Evolutionary conservation across 2,113 vertebrate genomes (phyloP).

Genomic region (Alligator mississippiensis): DNA sequence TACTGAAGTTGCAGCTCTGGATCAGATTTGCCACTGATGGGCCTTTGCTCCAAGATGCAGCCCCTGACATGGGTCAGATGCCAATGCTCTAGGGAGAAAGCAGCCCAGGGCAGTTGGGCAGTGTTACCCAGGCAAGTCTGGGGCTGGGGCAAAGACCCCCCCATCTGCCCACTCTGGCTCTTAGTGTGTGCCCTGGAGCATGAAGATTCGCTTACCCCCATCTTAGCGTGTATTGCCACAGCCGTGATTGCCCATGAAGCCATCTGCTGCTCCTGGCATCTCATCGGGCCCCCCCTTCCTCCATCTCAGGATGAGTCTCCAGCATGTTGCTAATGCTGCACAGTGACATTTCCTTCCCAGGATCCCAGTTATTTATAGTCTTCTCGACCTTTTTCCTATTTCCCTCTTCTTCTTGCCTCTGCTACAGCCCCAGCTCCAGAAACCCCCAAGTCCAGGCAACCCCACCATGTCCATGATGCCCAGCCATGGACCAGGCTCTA

Average conservation of each 20-base stretch:
- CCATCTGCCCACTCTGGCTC: fast-evolving
- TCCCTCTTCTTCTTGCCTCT: slow-evolving; percentile 44
- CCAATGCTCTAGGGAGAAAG: background rate
- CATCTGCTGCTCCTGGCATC: background rate
- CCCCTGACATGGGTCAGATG: background rate
- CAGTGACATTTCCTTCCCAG: slow-evolving; percentile 53
- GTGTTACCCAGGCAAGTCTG: background rate
- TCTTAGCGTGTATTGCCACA: background rate
- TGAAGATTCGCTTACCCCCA: fast-evolving
- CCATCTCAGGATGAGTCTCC: background rate
- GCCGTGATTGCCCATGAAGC: fast-evolving
- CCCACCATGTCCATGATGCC: background rate
- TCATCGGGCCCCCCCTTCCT: background rate
- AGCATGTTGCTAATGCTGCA: background rate
- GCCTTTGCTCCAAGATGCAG: background rate
- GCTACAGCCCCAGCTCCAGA: slow-evolving; percentile 18
- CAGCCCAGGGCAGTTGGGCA: background rate
- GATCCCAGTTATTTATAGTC: slow-evolving; percentile 68
- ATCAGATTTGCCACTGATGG: background rate
- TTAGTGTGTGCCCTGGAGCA: background rate
- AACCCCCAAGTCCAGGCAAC: background rate
- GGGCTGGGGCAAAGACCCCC: background rate
- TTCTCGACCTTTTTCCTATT: slow-evolving; percentile 58
- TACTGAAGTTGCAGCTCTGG: background rate
- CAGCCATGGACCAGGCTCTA: background rate